Evolutionary conservation across 2,888 invertebrate species (phyloP), one percentile per base, ranked within the genome.

Genomic region (Rhagonycha lutea): DNA sequence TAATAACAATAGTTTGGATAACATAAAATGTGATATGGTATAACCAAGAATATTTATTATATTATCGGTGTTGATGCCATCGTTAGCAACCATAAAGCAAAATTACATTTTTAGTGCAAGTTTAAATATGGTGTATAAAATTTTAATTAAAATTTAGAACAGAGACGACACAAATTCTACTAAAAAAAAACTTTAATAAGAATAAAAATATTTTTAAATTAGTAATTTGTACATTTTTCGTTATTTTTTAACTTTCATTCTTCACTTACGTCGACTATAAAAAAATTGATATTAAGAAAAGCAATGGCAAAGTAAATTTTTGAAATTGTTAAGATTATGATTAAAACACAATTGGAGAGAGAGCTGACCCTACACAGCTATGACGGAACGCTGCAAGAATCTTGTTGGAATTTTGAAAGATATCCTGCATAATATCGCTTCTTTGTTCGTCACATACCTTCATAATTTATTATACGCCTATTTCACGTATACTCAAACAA

Each of bases 361-460:
- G 78, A 47, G 82, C 81, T 80, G 81, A 77, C 79, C 74, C 81
- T 79, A 73, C 77, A 75, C 80, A 81, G 79, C 81, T 61, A 61
- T 23, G 26, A 47, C 80, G 81, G 81, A 81, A 82, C 80, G 81
- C 81, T 72, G 75, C 72, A 74, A 80, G 83, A 83, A 83, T 83
- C 79, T 75, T 78, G 69, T 77, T 73, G 81, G 82, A 81, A 83
- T 83, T 75, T 77, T 69, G 69, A 70, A 72, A 72, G 76, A 77
- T 74, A 77, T 71, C 70, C 74, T 60, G 63, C 74, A 74, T 74
- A 77, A 77, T 77, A 72, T 77, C 73, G 67, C 72, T 72, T 77
- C 74, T 77, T 77, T 77, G 77, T 77, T 77, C 74, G 74, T 74
- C 77, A 74, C 74, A 77, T 77, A 77, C 74, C 77, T 72, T 18